These are phyloP conservation scores for Drosophila parvula DNA, from an alignment of 1,140 invertebrate species.

Conservation along the genomic window DNA sequence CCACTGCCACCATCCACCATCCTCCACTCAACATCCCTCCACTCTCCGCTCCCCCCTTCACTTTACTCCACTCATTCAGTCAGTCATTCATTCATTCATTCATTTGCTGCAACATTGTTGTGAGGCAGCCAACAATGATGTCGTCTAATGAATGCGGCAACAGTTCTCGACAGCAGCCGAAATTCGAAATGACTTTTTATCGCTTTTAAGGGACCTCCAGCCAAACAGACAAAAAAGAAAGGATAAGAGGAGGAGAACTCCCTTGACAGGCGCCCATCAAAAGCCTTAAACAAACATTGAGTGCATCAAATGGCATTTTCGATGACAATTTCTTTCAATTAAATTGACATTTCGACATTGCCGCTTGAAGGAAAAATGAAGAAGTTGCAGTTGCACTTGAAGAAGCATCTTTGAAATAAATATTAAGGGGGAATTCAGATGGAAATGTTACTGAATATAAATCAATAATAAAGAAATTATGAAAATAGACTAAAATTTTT, in stretches of 20 bases:
- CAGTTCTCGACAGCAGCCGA: constrained; percentile 52
- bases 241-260: constrained; percentile 1
- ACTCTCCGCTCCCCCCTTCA: neutral
- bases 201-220: constrained; percentile 37
- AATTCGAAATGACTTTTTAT: constrained; percentile 53
- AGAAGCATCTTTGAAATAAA: neutral
- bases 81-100: constrained; percentile 58
- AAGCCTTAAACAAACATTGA: constrained; percentile 53
- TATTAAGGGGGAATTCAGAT: neutral
- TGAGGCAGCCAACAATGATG: constrained; percentile 53
- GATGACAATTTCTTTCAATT: constrained; percentile 72
- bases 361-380: constrained; percentile 3
- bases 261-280: constrained; percentile 48
- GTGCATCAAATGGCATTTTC: constrained; percentile 51
- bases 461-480: neutral
- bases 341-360: constrained; percentile 61
- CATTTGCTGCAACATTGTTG: constrained; percentile 76
- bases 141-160: constrained; percentile 75
- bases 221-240: neutral
- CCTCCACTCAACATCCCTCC: constrained; percentile 12
- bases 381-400: constrained; percentile 9
- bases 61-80: constrained; percentile 33
- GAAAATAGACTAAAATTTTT: neutral
- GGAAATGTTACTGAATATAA: no score
- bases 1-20: constrained; percentile 31